Evolutionary conservation across 2,797 vertebrate genomes (phyloP).

Genomic region (Neoniphon sammara): DNA sequence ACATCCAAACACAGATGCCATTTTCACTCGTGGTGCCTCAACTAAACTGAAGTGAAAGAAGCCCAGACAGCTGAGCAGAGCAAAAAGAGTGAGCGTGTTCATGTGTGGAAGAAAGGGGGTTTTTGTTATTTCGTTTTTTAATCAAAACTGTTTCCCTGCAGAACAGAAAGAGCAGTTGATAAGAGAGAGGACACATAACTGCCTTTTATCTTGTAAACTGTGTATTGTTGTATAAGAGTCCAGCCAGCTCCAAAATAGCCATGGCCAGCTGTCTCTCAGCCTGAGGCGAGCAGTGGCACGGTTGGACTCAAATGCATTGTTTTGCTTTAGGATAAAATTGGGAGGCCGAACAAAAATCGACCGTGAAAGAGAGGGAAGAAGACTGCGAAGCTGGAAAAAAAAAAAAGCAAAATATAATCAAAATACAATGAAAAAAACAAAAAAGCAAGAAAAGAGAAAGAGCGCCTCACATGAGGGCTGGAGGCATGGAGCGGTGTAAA

Average conservation of each 20-base stretch:
- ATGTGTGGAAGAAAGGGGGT: not conserved
- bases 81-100: not conserved
- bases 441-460: not conserved
- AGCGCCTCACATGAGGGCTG: slow-evolving; percentile 26
- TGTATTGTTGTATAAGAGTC: slow-evolving; percentile 25
- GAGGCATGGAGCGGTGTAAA: slow-evolving; percentile 21
- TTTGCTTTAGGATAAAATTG: slow-evolving; percentile 38
- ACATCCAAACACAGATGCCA: not conserved
- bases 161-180: slow-evolving; percentile 5
- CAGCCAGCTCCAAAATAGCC: slow-evolving; percentile 45
- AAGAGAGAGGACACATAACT: slow-evolving; percentile 13
- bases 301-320: slow-evolving; percentile 37
- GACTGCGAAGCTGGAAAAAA: slow-evolving; percentile 30
- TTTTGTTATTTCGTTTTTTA: not conserved
- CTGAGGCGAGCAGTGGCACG: slow-evolving; percentile 28
- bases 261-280: slow-evolving; percentile 48
- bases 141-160: slow-evolving; percentile 15
- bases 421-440: not conserved
- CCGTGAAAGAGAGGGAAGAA: slow-evolving; percentile 18
- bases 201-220: slow-evolving; percentile 32
- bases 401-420: not conserved
- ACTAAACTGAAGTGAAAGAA: not conserved
- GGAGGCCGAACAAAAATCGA: slow-evolving; percentile 46
- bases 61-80: not conserved
- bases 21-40: not conserved